Evolutionary conservation across 2,113 vertebrate species (phyloP), one percentile per base, ranked within the genome.

Genomic region (Anolis sagrei): DNA sequence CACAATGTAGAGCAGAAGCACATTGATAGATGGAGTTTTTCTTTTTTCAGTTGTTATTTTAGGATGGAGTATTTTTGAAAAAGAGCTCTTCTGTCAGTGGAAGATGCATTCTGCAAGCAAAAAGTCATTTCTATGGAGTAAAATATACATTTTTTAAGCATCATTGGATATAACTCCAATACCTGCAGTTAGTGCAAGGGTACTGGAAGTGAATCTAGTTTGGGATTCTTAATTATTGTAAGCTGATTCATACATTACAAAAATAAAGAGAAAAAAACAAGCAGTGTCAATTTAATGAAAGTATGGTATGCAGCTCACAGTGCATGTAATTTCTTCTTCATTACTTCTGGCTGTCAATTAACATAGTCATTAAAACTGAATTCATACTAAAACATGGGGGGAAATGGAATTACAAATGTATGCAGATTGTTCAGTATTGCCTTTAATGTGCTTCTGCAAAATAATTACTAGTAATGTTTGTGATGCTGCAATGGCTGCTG

Each of bases 271-370:
- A 39, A 11, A 69, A 69, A 76, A 90, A 78, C 34, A 75, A 86
- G 73, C 85, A 85, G 81, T 84, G 54, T 44, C 58, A 5, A 70
- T 69, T 88, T 92, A 88, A 90, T 86, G 89, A 80, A 86, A 84
- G 77, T 19, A 79, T 21, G 88, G 81, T 27, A 75, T 89, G 32
- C 34, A 81, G 81, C 74, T 90, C 62, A 88, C 76, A 91, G 64
- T 83, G 77, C 75, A 73, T 83, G 61, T 62, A 86, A 90, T 93
- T 93, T 93, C 0, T 83, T 92, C 93, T 91, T 91, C 92, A 92
- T 95, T 94, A 88, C 84, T 89, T 29, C 64, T 89, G 86, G 80
- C 89, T 95, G 91, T 85, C 61, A 89, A 89, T 93, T 93, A 94
- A 77, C 85, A 36, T 11, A 83, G 81, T 86, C 85, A 93, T 90